Evolutionary conservation across 2,888 invertebrate genomes (phyloP), one percentile per base, ranked within the genome.

Genomic region (Cyclophora albipunctata): DNA sequence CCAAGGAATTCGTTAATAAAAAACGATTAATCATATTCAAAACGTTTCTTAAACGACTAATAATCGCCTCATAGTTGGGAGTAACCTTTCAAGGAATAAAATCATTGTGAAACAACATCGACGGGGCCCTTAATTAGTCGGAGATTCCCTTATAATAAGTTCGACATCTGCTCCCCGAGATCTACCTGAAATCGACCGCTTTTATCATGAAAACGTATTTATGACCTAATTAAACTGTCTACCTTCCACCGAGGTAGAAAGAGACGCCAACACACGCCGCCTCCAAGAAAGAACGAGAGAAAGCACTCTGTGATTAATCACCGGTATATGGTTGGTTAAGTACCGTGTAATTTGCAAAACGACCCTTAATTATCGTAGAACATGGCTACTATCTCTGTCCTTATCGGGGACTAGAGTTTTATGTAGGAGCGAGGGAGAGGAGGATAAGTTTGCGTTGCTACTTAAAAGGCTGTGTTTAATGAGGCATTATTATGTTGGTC

Each of bases 281-380:
- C 48, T 49, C 45, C 7, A 7, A 44, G 54, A 51, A 55, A 52
- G 80, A 58, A 61, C 51, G 71, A 85, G 64, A 59, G 77, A 72
- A 81, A 81, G 58, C 56, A 68, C 75, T 81, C 73, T 73, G 89
- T 91, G 91, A 92, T 92, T 92, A 91, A 91, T 91, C 82, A 87
- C 83, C 83, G 88, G 91, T 91, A 90, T 91, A 91, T 91, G 91
- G 91, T 90, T 91, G 89, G 89, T 91, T 92, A 92, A 92, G 92
- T 92, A 91, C 91, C 92, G 90, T 92, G 92, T 92, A 92, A 92
- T 92, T 92, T 92, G 91, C 91, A 92, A 92, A 92, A 91, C 91
- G 91, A 91, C 90, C 91, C 91, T 91, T 91, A 91, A 91, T 91
- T 89, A 89, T 85, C 86, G 80, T 74, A 72, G 84, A 84, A 81